Evolutionary conservation across 2,888 invertebrate species (phyloP).

Genomic region (Lobophora halterata): DNA sequence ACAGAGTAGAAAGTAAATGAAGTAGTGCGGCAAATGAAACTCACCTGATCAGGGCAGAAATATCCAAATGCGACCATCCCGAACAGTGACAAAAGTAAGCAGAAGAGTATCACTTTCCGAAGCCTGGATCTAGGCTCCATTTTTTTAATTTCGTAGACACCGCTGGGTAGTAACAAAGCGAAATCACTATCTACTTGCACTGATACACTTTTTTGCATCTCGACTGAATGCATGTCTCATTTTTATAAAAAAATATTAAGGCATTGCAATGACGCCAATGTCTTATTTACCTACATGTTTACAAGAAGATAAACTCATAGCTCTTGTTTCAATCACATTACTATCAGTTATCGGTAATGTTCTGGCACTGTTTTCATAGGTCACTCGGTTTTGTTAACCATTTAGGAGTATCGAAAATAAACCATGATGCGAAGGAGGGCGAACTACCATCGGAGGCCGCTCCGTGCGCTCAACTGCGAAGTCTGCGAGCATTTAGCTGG

Average conservation of each 20-base stretch:
- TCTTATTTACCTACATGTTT: slow-evolving; percentile 36
- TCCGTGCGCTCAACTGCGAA: slow-evolving; percentile 36
- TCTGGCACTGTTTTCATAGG: slow-evolving; percentile 55
- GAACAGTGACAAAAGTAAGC: slow-evolving; percentile 89
- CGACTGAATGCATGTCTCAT: slow-evolving; percentile 80
- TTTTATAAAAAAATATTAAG: slow-evolving; percentile 68
- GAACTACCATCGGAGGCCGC: slow-evolving; percentile 30
- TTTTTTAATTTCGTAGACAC: slow-evolving; percentile 90
- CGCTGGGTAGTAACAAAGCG: slow-evolving; percentile 88
- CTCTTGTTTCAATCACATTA: slow-evolving; percentile 44
- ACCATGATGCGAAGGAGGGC: slow-evolving; percentile 27
- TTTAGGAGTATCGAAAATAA: slow-evolving; percentile 42
- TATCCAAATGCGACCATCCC: slow-evolving; percentile 95
- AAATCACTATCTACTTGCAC: slow-evolving; percentile 93
- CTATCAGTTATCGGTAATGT: slow-evolving; percentile 45
- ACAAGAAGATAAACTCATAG: slow-evolving; percentile 37
- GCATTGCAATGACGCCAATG: slow-evolving; percentile 50
- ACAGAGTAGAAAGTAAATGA: no score
- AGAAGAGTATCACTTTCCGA: slow-evolving; percentile 89
- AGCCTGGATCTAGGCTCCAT: slow-evolving; percentile 92
- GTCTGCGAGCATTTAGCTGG: slow-evolving; percentile 28
- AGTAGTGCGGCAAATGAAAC: slow-evolving; percentile 33
- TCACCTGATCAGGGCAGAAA: slow-evolving; percentile 93
- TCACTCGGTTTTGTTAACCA: slow-evolving; percentile 36
- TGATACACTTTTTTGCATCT: slow-evolving; percentile 88